Base-by-base conservation (phyloP, 1,140 invertebrate genomes). In the Oreohelix idahoensis region DNA sequence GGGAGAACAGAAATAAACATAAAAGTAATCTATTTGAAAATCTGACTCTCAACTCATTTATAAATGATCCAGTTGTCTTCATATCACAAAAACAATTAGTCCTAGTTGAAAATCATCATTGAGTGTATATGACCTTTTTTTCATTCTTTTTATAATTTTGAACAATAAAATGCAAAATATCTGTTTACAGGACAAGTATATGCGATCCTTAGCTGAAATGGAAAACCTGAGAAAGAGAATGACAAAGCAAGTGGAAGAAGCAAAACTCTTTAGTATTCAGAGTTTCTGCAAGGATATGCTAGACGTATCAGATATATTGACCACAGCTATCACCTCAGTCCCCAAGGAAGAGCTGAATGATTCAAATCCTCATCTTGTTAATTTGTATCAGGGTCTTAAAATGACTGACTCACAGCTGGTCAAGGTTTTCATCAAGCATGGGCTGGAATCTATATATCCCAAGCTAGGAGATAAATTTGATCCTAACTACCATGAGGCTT, bases 251-350 rank as follows among this genome's bases (percentile, higher is more conserved):
- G 96, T 99, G 39, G 95, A 96, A 69, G 98, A 99, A 92, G 96
- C 97, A 0, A 99, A 98, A 93, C 93, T 97, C 20, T 99, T 97
- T 94, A 98, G 97, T 11, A 98, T 99, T 89, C 98, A 99, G 93
- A 95, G 95, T 84, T 99, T 99, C 93, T 98, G 98, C 93, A 99
- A 99, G 92, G 98, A 99, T 93, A 93, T 99, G 35, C 93, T 99
- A 10, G 98, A 99, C 92, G 97, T 99, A 39, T 97, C 98, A 2
- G 98, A 99, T 93, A 96, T 97, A 77, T 93, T 99, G 69, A 94
- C 95, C 13, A 96, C 96, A 93, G 98, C 98, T 0, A 97, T 97
- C 23, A 96, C 97, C 91, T 96, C 96, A 89, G 96, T 99, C 58
- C 97, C 97, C 0, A 95, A 97, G 90, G 95, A 96, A 87, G 94